Evolutionary conservation across 2,113 vertebrate species (phyloP).

Genomic region (Platysteira castanea): DNA sequence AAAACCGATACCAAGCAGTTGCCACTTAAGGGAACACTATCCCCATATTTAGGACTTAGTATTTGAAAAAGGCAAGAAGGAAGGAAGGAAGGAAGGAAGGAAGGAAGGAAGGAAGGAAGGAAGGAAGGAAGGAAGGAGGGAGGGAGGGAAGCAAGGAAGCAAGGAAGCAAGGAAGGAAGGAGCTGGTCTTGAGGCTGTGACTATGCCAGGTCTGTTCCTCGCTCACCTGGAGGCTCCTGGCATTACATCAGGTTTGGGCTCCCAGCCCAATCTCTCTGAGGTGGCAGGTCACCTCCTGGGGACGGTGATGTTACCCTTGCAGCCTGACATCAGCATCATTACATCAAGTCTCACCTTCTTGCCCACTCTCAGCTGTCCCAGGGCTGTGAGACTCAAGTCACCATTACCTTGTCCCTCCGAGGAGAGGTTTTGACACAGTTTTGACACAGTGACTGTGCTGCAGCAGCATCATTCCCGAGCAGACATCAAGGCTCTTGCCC

Average conservation of each 20-base stretch:
- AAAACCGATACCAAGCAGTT: neutral
- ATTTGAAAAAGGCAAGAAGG: neutral
- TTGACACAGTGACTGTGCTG: rapidly evolving
- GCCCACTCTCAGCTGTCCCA: neutral
- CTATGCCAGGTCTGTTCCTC: rapidly evolving
- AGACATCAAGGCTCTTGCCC: neutral
- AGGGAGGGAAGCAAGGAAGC: neutral
- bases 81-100: too few relatives aligned
- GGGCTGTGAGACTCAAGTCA: neutral
- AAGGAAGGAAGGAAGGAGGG: neutral
- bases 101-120: neutral
- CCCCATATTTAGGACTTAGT: neutral
- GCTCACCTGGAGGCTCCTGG: neutral
- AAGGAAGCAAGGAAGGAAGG: neutral
- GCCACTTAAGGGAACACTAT: neutral
- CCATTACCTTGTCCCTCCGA: rapidly evolving
- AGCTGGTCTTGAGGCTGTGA: neutral
- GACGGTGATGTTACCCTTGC: neutral
- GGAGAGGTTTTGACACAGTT: rapidly evolving
- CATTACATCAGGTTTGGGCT: neutral
- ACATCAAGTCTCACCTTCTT: neutral
- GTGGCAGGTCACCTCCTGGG: neutral
- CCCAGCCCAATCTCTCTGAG: neutral
- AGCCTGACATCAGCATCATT: neutral
- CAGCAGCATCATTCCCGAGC: neutral